These are phyloP conservation scores for Melanotaenia parkinsoni DNA, from an alignment of 2,797 vertebrate genomes.

Conservation along the genomic window DNA sequence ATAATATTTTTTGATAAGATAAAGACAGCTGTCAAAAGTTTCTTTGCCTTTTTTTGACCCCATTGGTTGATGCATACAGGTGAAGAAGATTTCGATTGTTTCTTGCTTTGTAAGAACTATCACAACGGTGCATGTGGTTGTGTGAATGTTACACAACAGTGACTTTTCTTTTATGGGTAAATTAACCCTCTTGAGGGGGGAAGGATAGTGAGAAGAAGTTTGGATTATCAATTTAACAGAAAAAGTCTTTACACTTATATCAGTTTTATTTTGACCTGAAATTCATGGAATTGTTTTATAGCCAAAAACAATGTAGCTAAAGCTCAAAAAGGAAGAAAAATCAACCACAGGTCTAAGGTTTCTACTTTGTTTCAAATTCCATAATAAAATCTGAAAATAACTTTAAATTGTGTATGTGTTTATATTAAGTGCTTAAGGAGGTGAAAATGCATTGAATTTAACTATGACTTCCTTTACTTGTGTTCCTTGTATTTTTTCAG, in stretches of 20 bases:
- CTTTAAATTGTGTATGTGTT: background rate
- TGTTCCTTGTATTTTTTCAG: background rate
- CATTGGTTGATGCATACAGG: background rate
- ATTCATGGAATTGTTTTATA: slow-evolving; percentile 3
- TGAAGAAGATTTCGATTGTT: background rate
- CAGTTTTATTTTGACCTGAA: background rate
- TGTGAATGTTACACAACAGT: slow-evolving; percentile 17
- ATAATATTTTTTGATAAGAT: too few species aligned
- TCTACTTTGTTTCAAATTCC: background rate
- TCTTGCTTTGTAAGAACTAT: background rate
- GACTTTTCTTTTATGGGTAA: slow-evolving; percentile 43
- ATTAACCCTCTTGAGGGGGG: slow-evolving; percentile 26
- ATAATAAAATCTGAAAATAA: background rate
- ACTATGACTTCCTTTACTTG: background rate
- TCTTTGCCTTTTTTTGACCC: too few species aligned
- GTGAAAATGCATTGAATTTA: background rate
- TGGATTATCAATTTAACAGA: slow-evolving; percentile 22
- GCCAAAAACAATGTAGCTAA: background rate
- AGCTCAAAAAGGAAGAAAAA: background rate
- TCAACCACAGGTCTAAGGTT: background rate
- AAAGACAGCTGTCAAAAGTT: too few species aligned
- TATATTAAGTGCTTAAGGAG: background rate
- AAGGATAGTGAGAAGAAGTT: background rate
- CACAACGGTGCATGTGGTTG: background rate
- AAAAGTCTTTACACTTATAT: slow-evolving; percentile 13